A percentile compares a stretch with the other conserved stretches of the same genome.
Conservation (phyloP, 37 sponge, comb jelly and placozoan genomes). For the Petrosia ficiformis region DNA sequence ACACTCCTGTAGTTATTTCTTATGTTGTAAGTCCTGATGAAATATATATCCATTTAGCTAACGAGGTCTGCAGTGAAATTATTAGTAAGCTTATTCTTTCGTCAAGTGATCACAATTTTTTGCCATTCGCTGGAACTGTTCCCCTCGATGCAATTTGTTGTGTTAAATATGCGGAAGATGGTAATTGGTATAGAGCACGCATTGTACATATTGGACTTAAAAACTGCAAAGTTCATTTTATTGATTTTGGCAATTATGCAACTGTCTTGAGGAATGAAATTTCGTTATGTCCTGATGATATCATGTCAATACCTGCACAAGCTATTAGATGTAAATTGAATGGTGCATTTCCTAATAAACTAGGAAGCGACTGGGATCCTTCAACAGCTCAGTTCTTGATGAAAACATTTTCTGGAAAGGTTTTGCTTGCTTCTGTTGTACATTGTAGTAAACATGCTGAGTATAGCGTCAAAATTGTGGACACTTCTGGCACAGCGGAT, state of each 20-base stretch:
- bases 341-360: neutral
- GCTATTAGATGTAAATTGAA: neutral
- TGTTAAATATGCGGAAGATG: slow-evolving; percentile 43
- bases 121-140: neutral
- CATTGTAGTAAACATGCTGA: neutral
- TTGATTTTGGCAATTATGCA: slow-evolving; percentile 46
- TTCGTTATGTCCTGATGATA: neutral
- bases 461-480: neutral
- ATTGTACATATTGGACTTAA: neutral
- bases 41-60: neutral
- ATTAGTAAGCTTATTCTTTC: neutral
- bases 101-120: neutral
- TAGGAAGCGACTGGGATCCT: neutral
- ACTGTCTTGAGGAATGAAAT: neutral
- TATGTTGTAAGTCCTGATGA: neutral
- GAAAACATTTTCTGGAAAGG: neutral
- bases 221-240: slow-evolving; percentile 14
- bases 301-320: neutral
- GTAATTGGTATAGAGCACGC: slow-evolving; percentile 53
- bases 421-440: neutral
- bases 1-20: neutral
- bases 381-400: neutral
- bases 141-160: slow-evolving; percentile 14
- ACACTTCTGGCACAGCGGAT: neutral
- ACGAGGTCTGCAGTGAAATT: neutral